phyloP scores from a whole-genome alignment of 2,797 vertebrate species.

The Lacerta agilis region DNA sequence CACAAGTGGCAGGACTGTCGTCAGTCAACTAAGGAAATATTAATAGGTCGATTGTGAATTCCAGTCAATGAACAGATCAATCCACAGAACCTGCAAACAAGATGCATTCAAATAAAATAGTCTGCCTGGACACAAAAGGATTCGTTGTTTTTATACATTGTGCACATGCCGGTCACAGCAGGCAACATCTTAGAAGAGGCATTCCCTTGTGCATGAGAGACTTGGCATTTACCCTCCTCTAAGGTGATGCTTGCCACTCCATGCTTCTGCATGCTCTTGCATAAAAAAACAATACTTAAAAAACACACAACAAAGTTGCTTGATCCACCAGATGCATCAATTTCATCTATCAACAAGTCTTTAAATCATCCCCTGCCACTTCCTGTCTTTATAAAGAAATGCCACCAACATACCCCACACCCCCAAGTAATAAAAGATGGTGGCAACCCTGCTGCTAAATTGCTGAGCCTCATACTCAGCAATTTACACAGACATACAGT shows the following conservation, averaged over 20 bases:
- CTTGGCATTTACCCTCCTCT: not conserved
- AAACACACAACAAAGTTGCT: not conserved
- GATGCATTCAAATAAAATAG: not conserved
- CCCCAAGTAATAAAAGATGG: not conserved
- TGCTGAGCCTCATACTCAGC: not conserved
- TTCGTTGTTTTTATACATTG: not conserved
- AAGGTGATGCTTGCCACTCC: not conserved
- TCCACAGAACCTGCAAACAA: not conserved
- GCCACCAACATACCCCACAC: not conserved
- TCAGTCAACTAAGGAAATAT: not conserved
- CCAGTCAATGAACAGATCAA: not conserved
- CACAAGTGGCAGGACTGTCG: not conserved
- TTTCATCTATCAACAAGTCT: not conserved
- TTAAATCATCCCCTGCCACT: no score
- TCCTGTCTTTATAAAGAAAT: not conserved
- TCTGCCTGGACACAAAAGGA: not conserved
- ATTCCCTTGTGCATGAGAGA: not conserved
- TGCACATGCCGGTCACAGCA: no score
- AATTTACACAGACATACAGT: no score
- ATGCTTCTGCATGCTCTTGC: not conserved
- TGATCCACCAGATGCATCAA: not conserved
- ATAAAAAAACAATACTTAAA: not conserved
- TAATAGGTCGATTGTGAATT: constrained; percentile 4
- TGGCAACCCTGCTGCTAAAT: not conserved
- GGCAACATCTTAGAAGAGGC: not conserved